A percentile compares a stretch with the other conserved stretches of the same genome.
Conservation (phyloP, 2,888 invertebrate genomes). For the Atethmia centrago region DNA sequence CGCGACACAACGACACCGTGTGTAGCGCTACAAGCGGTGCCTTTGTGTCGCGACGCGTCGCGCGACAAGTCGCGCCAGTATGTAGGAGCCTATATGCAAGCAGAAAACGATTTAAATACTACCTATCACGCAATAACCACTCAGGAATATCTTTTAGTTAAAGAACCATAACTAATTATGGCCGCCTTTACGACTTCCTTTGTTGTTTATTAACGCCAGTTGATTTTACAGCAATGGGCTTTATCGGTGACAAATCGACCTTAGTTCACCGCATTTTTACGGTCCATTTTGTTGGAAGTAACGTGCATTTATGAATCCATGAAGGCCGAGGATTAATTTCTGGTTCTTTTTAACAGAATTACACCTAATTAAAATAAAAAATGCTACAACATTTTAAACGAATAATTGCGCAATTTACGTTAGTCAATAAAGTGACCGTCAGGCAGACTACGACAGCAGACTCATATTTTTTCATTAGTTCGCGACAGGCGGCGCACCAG, state of each 20-base stretch:
- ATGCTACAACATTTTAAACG: conserved; percentile 50
- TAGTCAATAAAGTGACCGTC: conserved; percentile 67
- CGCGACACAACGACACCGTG: no score
- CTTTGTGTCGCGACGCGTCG: no score
- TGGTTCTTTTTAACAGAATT: conserved; percentile 4
- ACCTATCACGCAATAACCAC: conserved; percentile 32
- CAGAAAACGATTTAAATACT: conserved; percentile 31
- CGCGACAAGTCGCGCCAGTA: no score
- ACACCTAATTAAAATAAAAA: conserved; percentile 16
- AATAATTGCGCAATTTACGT: conserved; percentile 68
- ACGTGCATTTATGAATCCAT: conserved; percentile 43
- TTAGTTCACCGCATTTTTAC: conserved; percentile 71
- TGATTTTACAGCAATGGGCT: conserved; percentile 63
- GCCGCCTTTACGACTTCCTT: conserved; percentile 61
- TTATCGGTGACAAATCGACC: conserved; percentile 74
- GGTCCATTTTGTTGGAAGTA: conserved; percentile 63
- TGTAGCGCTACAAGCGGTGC: no score
- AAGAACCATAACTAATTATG: conserved; percentile 58
- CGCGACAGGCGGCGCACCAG: conserved; percentile 62
- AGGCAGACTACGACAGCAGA: conserved; percentile 59
- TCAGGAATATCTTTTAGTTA: conserved; percentile 30
- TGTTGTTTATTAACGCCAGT: conserved; percentile 62
- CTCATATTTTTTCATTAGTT: conserved; percentile 74
- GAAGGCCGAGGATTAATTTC: conserved; percentile 59
- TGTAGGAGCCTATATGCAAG: no score